phyloP scores from a whole-genome alignment of 2,797 vertebrate genomes.

The Mus minutoides region DNA sequence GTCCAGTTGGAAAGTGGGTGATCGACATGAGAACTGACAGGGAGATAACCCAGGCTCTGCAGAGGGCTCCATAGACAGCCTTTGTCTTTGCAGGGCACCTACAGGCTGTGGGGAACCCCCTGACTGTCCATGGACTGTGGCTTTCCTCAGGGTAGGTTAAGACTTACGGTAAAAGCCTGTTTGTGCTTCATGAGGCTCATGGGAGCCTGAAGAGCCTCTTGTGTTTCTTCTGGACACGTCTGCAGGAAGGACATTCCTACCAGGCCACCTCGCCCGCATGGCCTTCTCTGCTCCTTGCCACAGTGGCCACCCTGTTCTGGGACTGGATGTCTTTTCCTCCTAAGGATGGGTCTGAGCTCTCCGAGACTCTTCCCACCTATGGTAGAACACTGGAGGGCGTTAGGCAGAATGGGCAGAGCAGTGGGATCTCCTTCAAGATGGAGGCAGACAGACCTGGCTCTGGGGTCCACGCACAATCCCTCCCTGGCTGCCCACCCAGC shows the following conservation, averaged over 20 bases:
- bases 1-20: background rate
- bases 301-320: background rate
- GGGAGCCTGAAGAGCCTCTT: background rate
- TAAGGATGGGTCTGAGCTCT: background rate
- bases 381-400: background rate
- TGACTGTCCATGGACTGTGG: background rate
- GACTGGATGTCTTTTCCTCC: background rate
- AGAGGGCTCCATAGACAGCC: background rate
- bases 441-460: background rate
- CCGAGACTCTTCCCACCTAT: accelerated
- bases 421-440: background rate
- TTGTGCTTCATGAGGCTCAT: background rate
- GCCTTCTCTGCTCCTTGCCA: background rate
- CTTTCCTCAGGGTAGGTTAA: background rate
- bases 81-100: background rate
- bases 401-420: background rate
- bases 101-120: accelerated
- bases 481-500: background rate
- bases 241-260: background rate
- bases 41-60: background rate
- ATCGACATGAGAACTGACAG: background rate
- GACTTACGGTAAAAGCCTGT: background rate
- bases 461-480: background rate
- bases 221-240: background rate
- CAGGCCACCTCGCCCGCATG: background rate